phyloP scores from a whole-genome alignment of 64 coral and sea anemone genomes.

The Orbicella faveolata region DNA sequence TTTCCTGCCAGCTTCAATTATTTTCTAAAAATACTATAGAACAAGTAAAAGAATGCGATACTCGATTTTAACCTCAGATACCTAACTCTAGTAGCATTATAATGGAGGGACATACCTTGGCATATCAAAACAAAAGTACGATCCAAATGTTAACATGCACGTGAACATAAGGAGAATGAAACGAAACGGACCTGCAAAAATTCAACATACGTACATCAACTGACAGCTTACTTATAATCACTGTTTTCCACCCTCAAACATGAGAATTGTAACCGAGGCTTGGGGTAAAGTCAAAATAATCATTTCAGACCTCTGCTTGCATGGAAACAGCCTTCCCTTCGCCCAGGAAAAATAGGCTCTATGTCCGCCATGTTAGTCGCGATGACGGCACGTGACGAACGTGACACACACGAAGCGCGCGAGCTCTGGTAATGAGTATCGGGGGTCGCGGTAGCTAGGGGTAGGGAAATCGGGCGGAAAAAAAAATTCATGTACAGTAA shows the following conservation, averaged over 20 bases:
- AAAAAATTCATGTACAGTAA: too few relatives aligned
- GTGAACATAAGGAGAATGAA: conserved; percentile 83
- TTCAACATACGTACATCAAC: background rate
- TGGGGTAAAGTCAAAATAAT: background rate
- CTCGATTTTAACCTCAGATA: background rate
- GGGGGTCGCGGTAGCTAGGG: too few relatives aligned
- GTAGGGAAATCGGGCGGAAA: too few relatives aligned
- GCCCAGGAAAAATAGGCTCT: conserved; percentile 5
- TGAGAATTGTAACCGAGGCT: background rate
- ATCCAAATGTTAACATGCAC: conserved; percentile 87
- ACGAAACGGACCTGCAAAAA: conserved; percentile 61
- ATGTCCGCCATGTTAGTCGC: conserved; percentile 5
- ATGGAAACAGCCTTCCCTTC: conserved; percentile 8
- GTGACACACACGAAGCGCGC: too few relatives aligned
- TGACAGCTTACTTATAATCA: background rate
- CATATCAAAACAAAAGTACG: conserved; percentile 95
- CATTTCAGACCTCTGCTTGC: conserved; percentile 25
- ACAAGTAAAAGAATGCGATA: background rate
- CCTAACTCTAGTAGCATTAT: background rate
- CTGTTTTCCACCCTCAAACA: background rate
- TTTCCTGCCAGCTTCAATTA: background rate
- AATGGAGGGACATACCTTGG: conserved; percentile 53
- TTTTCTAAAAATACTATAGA: background rate
- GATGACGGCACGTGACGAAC: background rate
- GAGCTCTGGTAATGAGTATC: too few relatives aligned